phyloP scores from a whole-genome alignment of 2,113 vertebrate species.

The Labrus mixtus region DNA sequence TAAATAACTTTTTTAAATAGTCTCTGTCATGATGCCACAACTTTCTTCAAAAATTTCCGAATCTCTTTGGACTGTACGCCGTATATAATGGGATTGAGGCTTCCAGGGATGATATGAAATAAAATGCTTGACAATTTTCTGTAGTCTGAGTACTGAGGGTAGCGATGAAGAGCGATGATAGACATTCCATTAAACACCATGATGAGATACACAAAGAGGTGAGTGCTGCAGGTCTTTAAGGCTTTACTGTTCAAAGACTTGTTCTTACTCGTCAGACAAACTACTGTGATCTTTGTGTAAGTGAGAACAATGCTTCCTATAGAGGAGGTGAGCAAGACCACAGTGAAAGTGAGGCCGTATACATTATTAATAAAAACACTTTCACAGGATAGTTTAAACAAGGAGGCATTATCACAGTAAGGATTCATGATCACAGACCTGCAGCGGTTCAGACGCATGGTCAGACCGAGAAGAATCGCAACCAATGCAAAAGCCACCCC shows the following conservation, averaged over 20 bases:
- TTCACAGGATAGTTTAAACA: constrained; percentile 80
- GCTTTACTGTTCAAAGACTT: constrained; percentile 77
- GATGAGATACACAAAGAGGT: constrained; percentile 64
- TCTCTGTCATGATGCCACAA: no score
- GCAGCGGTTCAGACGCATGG: constrained; percentile 70
- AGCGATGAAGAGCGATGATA: constrained; percentile 64
- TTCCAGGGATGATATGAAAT: constrained; percentile 62
- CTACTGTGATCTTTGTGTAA: constrained; percentile 65
- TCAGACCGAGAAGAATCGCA: constrained; percentile 65
- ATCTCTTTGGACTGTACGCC: constrained; percentile 67
- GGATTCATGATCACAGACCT: constrained; percentile 54
- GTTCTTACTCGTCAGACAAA: constrained; percentile 70
- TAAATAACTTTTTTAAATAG: no score
- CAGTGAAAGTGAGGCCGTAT: constrained; percentile 71
- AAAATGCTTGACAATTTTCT: constrained; percentile 64
- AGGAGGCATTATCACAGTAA: constrained; percentile 75
- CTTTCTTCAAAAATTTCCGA: constrained; percentile 4
- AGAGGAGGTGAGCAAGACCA: constrained; percentile 57
- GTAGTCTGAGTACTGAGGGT: constrained; percentile 53
- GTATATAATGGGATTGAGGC: constrained; percentile 73
- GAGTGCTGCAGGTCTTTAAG: constrained; percentile 77
- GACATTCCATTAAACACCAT: constrained; percentile 22
- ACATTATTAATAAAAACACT: constrained; percentile 68
- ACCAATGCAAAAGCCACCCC: constrained; percentile 55
- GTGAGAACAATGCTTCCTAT: constrained; percentile 67